Conservation (phyloP, 1,140 invertebrate genomes). For the Dendroctonus valens region DNA sequence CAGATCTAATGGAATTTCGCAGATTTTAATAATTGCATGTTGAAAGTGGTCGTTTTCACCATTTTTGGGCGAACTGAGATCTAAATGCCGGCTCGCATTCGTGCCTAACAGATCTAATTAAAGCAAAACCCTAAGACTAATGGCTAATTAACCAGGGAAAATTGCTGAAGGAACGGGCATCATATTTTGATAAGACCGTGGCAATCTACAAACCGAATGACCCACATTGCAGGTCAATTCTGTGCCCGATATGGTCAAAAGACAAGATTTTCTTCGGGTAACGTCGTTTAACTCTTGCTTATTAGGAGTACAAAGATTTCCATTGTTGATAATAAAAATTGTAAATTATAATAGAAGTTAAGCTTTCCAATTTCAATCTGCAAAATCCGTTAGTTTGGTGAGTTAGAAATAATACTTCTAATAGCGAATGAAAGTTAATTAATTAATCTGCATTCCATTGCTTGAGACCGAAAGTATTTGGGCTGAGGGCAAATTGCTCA, state of each 20-base stretch:
- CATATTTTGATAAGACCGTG: constrained; percentile 28
- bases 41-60: too few relatives aligned
- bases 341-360: constrained; percentile 17
- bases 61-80: too few relatives aligned
- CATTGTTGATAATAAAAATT: constrained; percentile 29
- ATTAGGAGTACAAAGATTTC: constrained; percentile 26
- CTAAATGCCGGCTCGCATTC: too few relatives aligned
- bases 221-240: constrained; percentile 23
- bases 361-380: constrained; percentile 9
- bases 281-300: constrained; percentile 20
- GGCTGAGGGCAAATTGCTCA: too few relatives aligned
- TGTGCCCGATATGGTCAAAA: constrained; percentile 26
- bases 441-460: too few relatives aligned
- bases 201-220: constrained; percentile 24
- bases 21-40: too few relatives aligned
- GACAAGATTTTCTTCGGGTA: constrained; percentile 26
- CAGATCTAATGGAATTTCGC: constrained; percentile 21
- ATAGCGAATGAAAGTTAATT: too few relatives aligned
- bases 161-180: constrained; percentile 21
- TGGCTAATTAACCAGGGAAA: constrained; percentile 22
- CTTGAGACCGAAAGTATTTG: too few relatives aligned
- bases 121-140: constrained; percentile 20
- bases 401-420: too few relatives aligned
- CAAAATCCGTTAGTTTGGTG: too few relatives aligned
- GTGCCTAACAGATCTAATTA: constrained; percentile 23